Base-by-base conservation (phyloP, 2,797 vertebrate species). In the Pseudopleuronectes americanus region DNA sequence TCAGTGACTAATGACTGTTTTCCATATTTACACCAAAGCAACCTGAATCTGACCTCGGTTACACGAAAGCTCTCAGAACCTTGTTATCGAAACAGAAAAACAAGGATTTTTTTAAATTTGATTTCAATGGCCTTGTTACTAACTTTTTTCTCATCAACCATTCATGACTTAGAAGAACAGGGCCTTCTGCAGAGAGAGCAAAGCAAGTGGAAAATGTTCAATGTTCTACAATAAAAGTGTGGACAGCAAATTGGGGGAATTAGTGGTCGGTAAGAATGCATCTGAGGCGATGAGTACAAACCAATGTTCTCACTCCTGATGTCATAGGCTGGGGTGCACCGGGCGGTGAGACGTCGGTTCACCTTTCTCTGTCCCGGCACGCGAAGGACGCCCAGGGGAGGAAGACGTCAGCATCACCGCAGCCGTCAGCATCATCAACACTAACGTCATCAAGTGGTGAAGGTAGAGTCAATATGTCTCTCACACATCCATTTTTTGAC, bases 231-330 rank as follows among this genome's bases (percentile, higher is more conserved):
- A 59, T 45, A 43, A 62, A 38, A 61, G 54, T 67, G 28, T 21
- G 64, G 56, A 56, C 64, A 76, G 55, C 73, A 14, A 45, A 19
- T 38, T 26, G 41, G 12, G 36, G 36, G 64, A 54, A 64, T 33
- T 8, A 1, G 45, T 8, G 55, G 54, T 74, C 4, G 43, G 43
- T 16, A 19, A 45, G 43, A 75, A 60, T 16, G 19, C 23, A 56
- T 62, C 68, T 60, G 74, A 78, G 64, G 74, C 4, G 74, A 84
- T 68, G 55, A 80, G 67, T 57, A 71, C 59, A 68, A 68, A 21
- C 57, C 9, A 59, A 86, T 65, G 62, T 79, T 86, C 78, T 86
- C 68, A 76, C 79, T 59, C 60, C 36, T 79, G 76, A 85, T 81
- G 77, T 87, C 80, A 83, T 71, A 47, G 71, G 64, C 68, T 43